Evolutionary conservation across 2,113 vertebrate genomes (phyloP).

Genomic region (Thinocorus orbignyianus): DNA sequence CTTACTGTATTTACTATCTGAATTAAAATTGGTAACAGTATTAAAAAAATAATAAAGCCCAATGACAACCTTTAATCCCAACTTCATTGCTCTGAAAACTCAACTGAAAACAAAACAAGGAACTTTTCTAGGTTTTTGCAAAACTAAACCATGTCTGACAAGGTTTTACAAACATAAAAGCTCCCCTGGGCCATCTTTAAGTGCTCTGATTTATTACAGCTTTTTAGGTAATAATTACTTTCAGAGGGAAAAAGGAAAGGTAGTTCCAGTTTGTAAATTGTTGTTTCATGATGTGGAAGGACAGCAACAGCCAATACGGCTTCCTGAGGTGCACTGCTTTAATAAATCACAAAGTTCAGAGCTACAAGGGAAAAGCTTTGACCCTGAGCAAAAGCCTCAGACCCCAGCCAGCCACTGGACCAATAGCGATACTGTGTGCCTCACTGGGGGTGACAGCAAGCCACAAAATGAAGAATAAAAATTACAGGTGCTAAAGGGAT

Average conservation of each 20-base stretch:
- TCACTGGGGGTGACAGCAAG: not conserved
- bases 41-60: not conserved
- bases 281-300: not conserved
- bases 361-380: not conserved
- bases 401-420: not conserved
- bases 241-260: conserved; percentile 14
- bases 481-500: not conserved
- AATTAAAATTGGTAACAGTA: not conserved
- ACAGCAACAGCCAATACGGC: not conserved
- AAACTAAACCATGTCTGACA: not conserved
- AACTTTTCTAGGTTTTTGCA: not conserved
- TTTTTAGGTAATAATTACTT: conserved; percentile 36
- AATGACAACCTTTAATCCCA: not conserved
- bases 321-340: not conserved
- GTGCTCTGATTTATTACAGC: conserved; percentile 5
- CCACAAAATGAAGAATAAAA: not conserved
- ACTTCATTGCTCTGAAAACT: not conserved
- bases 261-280: not conserved
- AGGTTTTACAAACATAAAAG: not conserved
- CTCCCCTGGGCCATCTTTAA: not conserved
- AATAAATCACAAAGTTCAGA: not conserved
- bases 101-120: not conserved
- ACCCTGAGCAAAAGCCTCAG: not conserved
- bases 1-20: not conserved
- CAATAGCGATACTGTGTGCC: not conserved